phyloP scores from a whole-genome alignment of 2,113 vertebrate species.

The Varanus komodoensis region DNA sequence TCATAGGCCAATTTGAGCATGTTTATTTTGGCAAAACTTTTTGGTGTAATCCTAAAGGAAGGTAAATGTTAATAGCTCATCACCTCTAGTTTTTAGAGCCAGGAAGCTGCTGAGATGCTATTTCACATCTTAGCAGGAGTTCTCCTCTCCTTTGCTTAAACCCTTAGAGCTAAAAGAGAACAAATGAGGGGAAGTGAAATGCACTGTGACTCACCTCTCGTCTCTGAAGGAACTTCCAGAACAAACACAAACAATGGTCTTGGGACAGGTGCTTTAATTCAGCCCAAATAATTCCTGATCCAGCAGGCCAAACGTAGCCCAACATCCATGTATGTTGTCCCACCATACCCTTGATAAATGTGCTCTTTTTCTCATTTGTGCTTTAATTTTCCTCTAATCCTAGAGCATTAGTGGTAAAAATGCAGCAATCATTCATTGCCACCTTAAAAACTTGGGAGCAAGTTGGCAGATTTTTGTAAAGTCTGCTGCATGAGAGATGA shows the following conservation, averaged over 20 bases:
- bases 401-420: background rate
- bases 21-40: slow-evolving; percentile 46
- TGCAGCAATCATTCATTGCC: background rate
- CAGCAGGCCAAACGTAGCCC: background rate
- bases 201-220: background rate
- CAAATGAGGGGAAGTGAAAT: slow-evolving; percentile 32
- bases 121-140: slow-evolving; percentile 55
- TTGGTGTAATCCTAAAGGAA: slow-evolving; percentile 48
- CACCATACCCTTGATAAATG: background rate
- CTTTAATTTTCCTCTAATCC: background rate
- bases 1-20: slow-evolving; percentile 29
- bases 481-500: background rate
- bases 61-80: slow-evolving; percentile 50
- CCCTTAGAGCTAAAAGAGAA: background rate
- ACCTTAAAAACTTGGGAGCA: background rate
- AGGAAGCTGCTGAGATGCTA: slow-evolving; percentile 31
- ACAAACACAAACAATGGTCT: background rate
- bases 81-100: slow-evolving; percentile 38
- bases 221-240: slow-evolving; percentile 45
- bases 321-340: background rate
- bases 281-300: background rate
- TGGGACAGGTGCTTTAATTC: background rate
- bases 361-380: background rate
- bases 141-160: slow-evolving; percentile 28
- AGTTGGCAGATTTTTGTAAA: background rate